These are phyloP conservation scores for Marronus borbonicus DNA, from an alignment of 2,888 invertebrate genomes.

Conservation along the genomic window DNA sequence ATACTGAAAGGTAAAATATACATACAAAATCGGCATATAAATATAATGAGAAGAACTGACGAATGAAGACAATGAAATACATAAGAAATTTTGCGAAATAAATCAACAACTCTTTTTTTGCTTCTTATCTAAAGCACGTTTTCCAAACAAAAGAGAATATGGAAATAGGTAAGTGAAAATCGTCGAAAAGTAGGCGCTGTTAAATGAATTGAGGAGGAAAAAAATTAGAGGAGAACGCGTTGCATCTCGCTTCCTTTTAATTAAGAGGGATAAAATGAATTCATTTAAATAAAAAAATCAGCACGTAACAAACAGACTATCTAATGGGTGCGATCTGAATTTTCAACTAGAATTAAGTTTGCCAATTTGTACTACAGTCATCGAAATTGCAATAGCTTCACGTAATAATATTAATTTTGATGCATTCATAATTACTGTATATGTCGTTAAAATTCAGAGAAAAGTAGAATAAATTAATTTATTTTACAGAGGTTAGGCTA, in stretches of 20 bases:
- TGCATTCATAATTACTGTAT: too few relatives aligned
- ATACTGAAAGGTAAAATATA: slow-evolving; percentile 2
- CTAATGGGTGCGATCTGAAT: not conserved
- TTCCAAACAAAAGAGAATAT: not conserved
- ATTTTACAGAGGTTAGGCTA: too few relatives aligned
- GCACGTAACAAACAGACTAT: not conserved
- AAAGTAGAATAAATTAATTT: too few relatives aligned
- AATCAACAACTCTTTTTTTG: not conserved
- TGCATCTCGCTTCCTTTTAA: too few relatives aligned
- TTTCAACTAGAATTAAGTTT: not conserved
- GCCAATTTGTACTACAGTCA: not conserved
- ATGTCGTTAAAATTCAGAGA: too few relatives aligned
- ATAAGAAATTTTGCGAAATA: not conserved
- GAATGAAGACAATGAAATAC: not conserved
- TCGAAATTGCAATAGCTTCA: too few relatives aligned
- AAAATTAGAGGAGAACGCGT: not conserved
- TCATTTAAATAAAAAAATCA: not conserved
- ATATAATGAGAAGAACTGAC: not conserved
- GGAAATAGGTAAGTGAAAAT: not conserved
- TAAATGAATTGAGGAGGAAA: slow-evolving; percentile 4
- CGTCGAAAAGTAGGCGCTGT: not conserved
- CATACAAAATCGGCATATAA: slow-evolving; percentile 22
- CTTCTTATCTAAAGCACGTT: not conserved
- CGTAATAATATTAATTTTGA: too few relatives aligned
- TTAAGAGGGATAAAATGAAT: too few relatives aligned